Percentiles rank a stretch among this genome's conserved stretches.
These are phyloP conservation scores for Orius insidiosus DNA, from an alignment of 1,140 invertebrate species.

Conservation along the genomic window DNA sequence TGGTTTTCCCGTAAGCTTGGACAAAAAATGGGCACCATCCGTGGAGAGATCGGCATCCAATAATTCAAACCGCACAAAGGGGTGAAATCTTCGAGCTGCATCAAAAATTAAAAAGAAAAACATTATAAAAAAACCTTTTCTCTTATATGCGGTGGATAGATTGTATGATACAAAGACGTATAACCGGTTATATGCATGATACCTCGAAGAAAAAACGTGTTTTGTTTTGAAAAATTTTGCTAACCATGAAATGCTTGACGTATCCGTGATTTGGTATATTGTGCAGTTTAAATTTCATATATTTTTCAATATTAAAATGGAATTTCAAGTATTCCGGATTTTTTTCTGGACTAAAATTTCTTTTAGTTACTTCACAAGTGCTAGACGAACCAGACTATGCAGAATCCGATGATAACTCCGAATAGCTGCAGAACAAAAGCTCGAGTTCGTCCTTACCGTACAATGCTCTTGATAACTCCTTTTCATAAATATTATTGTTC, in stretches of 20 bases:
- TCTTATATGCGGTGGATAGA: background rate
- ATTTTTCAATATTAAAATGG: slow-evolving; percentile 4
- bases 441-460: too few species aligned
- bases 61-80: slow-evolving; percentile 6
- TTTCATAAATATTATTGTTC: too few species aligned
- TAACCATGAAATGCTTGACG: slow-evolving; percentile 7
- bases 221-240: background rate
- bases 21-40: slow-evolving; percentile 3
- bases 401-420: too few species aligned
- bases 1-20: background rate
- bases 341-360: slow-evolving; percentile 4
- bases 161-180: background rate
- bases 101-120: background rate
- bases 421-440: too few species aligned
- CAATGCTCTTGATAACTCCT: too few species aligned
- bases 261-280: background rate
- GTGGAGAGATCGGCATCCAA: slow-evolving; percentile 10
- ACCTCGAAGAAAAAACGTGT: background rate
- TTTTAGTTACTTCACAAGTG: too few species aligned
- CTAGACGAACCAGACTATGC: too few species aligned
- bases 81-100: slow-evolving; percentile 6
- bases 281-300: background rate
- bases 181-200: background rate
- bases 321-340: slow-evolving; percentile 4
- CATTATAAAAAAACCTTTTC: background rate